Conservation (phyloP, 1,140 invertebrate species). For the Samia ricini region DNA sequence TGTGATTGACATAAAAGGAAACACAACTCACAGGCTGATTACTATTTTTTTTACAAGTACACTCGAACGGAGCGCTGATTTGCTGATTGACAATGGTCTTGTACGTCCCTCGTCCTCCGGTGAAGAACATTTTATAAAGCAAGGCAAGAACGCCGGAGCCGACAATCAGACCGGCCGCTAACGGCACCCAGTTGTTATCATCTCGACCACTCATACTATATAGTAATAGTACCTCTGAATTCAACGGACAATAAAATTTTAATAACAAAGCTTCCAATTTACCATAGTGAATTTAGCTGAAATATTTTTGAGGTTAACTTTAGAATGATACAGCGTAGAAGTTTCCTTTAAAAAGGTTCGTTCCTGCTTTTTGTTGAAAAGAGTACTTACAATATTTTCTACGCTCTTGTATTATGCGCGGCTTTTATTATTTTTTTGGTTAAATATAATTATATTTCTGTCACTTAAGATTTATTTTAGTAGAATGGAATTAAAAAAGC, state of each 20-base stretch:
- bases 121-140: constrained; percentile 40
- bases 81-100: constrained; percentile 29
- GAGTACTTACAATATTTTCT: neutral
- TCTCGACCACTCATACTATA: constrained; percentile 38
- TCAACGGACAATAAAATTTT: neutral
- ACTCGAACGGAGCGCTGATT: constrained; percentile 26
- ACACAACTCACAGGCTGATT: neutral
- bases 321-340: neutral
- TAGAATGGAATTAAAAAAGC: too few species aligned
- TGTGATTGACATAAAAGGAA: too few species aligned
- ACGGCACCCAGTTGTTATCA: constrained; percentile 40
- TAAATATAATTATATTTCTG: too few species aligned
- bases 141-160: constrained; percentile 39
- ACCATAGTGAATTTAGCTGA: neutral
- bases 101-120: neutral
- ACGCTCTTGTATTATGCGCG: neutral
- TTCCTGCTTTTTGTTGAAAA: neutral
- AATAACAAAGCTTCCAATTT: neutral
- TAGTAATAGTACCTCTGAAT: neutral
- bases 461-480: too few species aligned
- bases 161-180: constrained; percentile 45
- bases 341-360: neutral
- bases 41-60: constrained; percentile 34
- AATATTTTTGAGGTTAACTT: neutral
- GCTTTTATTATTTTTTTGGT: too few species aligned